Conservation (phyloP, 2,888 invertebrate genomes). For the Hydroisotoma schaefferi region DNA sequence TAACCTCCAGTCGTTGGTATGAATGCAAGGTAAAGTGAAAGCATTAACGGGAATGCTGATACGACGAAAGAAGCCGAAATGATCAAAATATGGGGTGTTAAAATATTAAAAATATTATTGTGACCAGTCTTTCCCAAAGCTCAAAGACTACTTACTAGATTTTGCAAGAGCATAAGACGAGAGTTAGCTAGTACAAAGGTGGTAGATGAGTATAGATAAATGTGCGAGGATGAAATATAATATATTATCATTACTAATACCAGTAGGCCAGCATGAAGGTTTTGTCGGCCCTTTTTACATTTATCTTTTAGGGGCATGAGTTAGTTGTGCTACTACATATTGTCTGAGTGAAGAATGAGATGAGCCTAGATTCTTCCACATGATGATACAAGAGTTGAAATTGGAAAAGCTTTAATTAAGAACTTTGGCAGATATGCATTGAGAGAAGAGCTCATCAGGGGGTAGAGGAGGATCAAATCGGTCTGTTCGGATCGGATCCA, state of each 20-base stretch:
- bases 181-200: no score
- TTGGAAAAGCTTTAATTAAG: constrained; percentile 48
- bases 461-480: constrained; percentile 46
- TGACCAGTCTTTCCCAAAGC: no score
- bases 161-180: no score
- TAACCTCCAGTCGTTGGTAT: no score
- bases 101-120: constrained; percentile 43
- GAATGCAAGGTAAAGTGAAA: constrained; percentile 38
- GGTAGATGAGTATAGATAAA: no score
- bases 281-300: constrained; percentile 3
- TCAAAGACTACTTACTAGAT: no score
- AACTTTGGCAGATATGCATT: constrained; percentile 47
- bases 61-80: no score
- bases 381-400: constrained; percentile 35
- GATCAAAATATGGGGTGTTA: constrained; percentile 21
- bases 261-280: no score
- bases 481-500: constrained; percentile 43
- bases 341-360: constrained; percentile 16
- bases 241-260: no score
- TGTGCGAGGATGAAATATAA: no score
- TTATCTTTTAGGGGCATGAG: not conserved
- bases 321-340: constrained; percentile 1
- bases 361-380: constrained; percentile 27
- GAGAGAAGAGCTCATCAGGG: constrained; percentile 48
- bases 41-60: constrained; percentile 39